These are phyloP conservation scores for Cygnus olor DNA, from an alignment of 2,797 vertebrate species.

Conservation along the genomic window DNA sequence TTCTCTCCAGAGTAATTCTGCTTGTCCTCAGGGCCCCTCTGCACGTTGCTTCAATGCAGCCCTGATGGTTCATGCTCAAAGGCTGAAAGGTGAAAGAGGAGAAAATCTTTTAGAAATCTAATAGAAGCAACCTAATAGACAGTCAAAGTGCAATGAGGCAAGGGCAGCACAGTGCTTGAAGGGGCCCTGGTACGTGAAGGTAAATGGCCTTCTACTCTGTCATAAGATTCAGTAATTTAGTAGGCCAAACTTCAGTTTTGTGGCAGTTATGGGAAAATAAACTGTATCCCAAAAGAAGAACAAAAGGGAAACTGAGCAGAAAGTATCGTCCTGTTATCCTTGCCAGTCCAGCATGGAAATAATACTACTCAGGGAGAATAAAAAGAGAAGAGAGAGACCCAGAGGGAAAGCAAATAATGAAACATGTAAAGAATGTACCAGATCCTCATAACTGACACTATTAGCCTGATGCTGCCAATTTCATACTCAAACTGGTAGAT, in stretches of 20 bases:
- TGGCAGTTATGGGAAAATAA: constrained; percentile 14
- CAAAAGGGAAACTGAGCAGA: constrained; percentile 1
- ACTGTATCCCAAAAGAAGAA: not conserved
- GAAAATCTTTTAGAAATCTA: constrained; percentile 58
- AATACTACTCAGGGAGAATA: not conserved
- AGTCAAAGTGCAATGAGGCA: not conserved
- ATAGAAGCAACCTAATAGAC: constrained; percentile 44
- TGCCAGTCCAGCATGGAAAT: not conserved
- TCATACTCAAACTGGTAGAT: not conserved
- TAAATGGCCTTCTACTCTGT: constrained; percentile 14
- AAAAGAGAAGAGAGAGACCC: not conserved
- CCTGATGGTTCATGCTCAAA: constrained; percentile 49
- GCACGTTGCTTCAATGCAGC: not conserved
- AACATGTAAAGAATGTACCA: not conserved
- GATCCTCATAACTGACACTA: not conserved
- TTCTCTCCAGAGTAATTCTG: not conserved
- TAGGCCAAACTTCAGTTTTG: constrained; percentile 31
- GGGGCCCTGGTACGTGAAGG: not conserved
- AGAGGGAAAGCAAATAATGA: not conserved
- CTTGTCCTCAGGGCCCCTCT: not conserved
- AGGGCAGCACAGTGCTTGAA: constrained; percentile 27
- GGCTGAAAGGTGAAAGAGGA: constrained; percentile 51
- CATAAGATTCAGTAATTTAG: constrained; percentile 36
- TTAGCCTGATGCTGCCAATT: not conserved
- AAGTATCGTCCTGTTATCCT: not conserved